Base-by-base conservation (phyloP, 2,888 invertebrate species). In the Himalopsyche tibetana region DNA sequence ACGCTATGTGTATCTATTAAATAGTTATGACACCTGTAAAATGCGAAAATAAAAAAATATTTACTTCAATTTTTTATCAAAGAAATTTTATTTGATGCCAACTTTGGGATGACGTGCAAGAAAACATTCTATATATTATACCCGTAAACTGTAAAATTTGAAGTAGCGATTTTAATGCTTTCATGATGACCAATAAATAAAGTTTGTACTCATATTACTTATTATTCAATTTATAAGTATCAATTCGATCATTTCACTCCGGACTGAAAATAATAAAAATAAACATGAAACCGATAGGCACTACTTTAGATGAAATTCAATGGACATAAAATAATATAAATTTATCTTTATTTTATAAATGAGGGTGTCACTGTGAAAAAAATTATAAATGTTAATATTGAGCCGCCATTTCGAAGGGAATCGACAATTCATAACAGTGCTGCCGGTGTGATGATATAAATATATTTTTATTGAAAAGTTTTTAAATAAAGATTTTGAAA, bases 381-480 rank as follows among this genome's bases (percentile, higher is more conserved):
- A 3, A 51, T 8, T 51, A 51, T 15, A 51, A 51, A 51, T 15
- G 51, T 74, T 38, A 12, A 36, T 36, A 74, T 74, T 74, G 36
- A 74, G 74, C 36, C 36, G 36, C 36, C 74, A 74, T 74, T 74
- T 74, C 15, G 74, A 36, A 38, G 12, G 38, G 28, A 36, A 74
- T 74, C 12, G 28, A 36, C 74, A 36, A 74, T 74, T 74, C 74
- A 74, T 36, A 36, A 74, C 4, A 38, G 38, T 74, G 74, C 74
- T 74, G 74, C 36, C 74, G 36, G 74, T 19, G 74, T 74, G 74
- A 74, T 36, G 28, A 74, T 74, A 74, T 74, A 74, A 74, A 74
- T 74, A 74, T 74, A 74, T 74, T 74, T 74, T 74, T 74, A 74
- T 36, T 74, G 74, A 74, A 74, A 38, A 36, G 74, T 74, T 74